These are phyloP conservation scores for Berghia stephanieae DNA, from an alignment of 1,140 invertebrate genomes.

Conservation along the genomic window DNA sequence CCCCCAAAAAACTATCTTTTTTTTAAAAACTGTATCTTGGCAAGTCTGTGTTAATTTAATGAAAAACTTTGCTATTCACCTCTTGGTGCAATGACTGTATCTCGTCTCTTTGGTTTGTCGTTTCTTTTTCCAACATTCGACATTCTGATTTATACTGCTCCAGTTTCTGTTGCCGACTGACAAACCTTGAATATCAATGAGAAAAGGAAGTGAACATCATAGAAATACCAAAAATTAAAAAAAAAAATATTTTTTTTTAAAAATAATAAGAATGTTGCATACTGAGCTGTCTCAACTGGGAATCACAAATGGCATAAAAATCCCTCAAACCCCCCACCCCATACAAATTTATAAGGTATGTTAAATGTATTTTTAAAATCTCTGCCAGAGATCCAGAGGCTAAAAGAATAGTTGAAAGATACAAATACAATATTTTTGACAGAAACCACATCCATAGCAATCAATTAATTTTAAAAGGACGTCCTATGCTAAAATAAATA, in stretches of 20 bases:
- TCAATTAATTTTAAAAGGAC: too few relatives aligned
- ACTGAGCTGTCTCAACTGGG: not conserved
- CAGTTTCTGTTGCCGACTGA: not conserved
- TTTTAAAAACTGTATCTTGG: too few relatives aligned
- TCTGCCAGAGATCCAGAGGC: not conserved
- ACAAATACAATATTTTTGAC: too few relatives aligned
- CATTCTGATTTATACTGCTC: constrained; percentile 18
- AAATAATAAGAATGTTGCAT: not conserved
- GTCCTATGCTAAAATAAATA: too few relatives aligned
- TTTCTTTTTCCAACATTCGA: constrained; percentile 18
- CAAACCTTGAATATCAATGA: constrained; percentile 15
- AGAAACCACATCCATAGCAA: too few relatives aligned
- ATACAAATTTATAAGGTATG: not conserved
- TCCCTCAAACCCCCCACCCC: too few relatives aligned
- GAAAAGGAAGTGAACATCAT: not conserved
- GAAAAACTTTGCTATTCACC: too few relatives aligned
- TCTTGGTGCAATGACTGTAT: constrained; percentile 9
- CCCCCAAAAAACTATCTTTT: too few relatives aligned
- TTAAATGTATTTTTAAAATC: not conserved
- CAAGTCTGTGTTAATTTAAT: too few relatives aligned
- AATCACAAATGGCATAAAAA: not conserved
- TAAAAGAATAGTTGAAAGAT: too few relatives aligned
- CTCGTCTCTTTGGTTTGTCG: constrained; percentile 8
- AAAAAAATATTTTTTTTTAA: not conserved
- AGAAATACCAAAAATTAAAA: not conserved